Percentiles rank a stretch among this genome's conserved stretches.
Evolutionary conservation across 1,140 invertebrate genomes (phyloP).

Genomic region (Dendroctonus valens): DNA sequence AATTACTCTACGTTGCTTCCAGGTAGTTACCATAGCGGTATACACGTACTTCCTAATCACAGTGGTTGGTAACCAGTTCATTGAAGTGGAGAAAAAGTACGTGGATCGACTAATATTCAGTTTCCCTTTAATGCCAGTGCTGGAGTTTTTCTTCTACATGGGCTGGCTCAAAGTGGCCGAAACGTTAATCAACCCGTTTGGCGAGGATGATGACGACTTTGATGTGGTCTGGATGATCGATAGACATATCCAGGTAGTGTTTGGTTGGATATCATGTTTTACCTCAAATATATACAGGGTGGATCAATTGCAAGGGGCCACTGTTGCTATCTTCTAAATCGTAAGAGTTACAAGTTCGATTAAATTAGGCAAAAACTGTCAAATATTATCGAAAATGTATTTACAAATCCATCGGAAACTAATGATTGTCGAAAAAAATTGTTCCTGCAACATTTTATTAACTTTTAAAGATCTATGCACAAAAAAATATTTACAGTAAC

Average conservation of each 20-base stretch:
- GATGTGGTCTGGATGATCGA: slow-evolving; percentile 85
- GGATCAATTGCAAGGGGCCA: no score
- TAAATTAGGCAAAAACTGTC: no score
- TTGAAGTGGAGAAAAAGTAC: slow-evolving; percentile 23
- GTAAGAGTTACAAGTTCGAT: no score
- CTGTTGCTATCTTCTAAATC: no score
- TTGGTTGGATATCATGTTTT: slow-evolving; percentile 11
- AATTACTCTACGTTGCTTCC: slow-evolving; percentile 13
- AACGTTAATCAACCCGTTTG: slow-evolving; percentile 82
- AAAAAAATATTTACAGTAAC: no score
- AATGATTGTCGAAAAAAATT: no score
- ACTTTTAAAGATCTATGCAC: no score
- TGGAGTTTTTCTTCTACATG: slow-evolving; percentile 86
- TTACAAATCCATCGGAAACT: no score
- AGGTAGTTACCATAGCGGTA: slow-evolving; percentile 66
- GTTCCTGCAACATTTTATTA: no score
- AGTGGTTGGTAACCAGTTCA: slow-evolving; percentile 64
- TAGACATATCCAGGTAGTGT: slow-evolving; percentile 70
- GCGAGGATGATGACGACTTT: slow-evolving; percentile 82
- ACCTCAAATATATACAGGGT: no score
- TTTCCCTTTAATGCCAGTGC: slow-evolving; percentile 81
- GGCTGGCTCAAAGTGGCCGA: slow-evolving; percentile 89
- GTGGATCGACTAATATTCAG: slow-evolving; percentile 67
- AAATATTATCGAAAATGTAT: no score
- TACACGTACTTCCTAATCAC: slow-evolving; percentile 71